Conservation (phyloP, 2,888 invertebrate genomes). For the Eilema depressum region DNA sequence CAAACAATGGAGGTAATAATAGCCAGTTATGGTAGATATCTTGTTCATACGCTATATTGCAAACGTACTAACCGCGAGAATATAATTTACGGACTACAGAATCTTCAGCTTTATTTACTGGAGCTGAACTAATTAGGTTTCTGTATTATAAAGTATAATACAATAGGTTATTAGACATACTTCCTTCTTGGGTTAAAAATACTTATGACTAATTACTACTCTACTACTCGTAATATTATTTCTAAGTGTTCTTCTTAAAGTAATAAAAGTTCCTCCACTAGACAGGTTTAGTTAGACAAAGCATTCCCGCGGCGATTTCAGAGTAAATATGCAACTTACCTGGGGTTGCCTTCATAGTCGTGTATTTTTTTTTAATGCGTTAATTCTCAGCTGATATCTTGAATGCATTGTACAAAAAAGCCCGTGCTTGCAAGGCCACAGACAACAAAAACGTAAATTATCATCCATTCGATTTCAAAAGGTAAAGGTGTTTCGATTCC, state of each 20-base stretch:
- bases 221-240: not conserved
- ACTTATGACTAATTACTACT: conserved; percentile 3
- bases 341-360: conserved; percentile 31
- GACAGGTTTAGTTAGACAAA: not conserved
- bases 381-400: conserved; percentile 12
- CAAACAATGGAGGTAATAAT: conserved; percentile 28
- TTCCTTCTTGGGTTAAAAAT: conserved; percentile 23
- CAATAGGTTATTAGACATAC: conserved; percentile 4
- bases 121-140: conserved; percentile 52
- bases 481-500: not conserved
- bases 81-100: conserved; percentile 49
- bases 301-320: not conserved
- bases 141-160: conserved; percentile 24
- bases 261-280: not conserved
- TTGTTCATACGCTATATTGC: conserved; percentile 26
- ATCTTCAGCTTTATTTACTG: conserved; percentile 49
- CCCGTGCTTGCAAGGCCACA: not conserved
- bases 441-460: conserved; percentile 7
- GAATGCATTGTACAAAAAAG: conserved; percentile 18
- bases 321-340: conserved; percentile 18
- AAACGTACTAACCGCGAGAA: conserved; percentile 36
- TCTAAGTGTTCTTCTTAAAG: not conserved
- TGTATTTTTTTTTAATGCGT: conserved; percentile 29
- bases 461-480: not conserved
- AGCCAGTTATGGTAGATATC: conserved; percentile 30